phyloP scores from a whole-genome alignment of 1,140 invertebrate species.

The Drosophila insularis region DNA sequence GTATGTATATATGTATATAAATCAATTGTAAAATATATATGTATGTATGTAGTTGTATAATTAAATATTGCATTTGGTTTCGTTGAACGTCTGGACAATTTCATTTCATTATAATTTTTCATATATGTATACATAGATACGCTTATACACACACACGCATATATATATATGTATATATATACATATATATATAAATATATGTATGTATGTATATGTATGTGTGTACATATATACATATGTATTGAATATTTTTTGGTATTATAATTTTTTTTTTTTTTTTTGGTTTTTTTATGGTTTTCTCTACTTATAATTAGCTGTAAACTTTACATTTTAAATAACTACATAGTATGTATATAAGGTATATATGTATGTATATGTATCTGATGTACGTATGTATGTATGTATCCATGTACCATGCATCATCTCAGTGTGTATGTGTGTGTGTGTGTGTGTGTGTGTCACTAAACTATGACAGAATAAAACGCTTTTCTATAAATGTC shows the following conservation, averaged over 20 bases:
- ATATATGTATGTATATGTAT: slow-evolving; percentile 43
- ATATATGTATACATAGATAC: slow-evolving; percentile 6
- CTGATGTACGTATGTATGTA: slow-evolving; percentile 38
- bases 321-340: slow-evolving; percentile 36
- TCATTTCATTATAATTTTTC: slow-evolving; percentile 21
- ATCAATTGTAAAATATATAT: slow-evolving; percentile 74
- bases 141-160: slow-evolving; percentile 2
- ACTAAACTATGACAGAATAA: slow-evolving; percentile 41
- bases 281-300: slow-evolving; percentile 13
- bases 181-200: slow-evolving; percentile 12
- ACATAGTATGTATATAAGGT: slow-evolving; percentile 55
- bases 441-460: slow-evolving; percentile 33
- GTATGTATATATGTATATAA: slow-evolving; percentile 64
- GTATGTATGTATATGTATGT: slow-evolving; percentile 11
- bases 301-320: slow-evolving; percentile 22
- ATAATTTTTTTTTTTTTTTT: slow-evolving; percentile 9
- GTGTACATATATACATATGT: slow-evolving; percentile 16
- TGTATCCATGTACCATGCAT: slow-evolving; percentile 29
- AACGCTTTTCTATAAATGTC: slow-evolving; percentile 28
- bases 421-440: not conserved
- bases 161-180: slow-evolving; percentile 1
- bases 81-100: slow-evolving; percentile 79
- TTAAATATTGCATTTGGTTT: slow-evolving; percentile 80
- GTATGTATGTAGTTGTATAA: slow-evolving; percentile 67
- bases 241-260: slow-evolving; percentile 3